A percentile compares a stretch with the other conserved stretches of the same genome.
Evolutionary conservation across 2,888 invertebrate species (phyloP).

Genomic region (Hoplodrina blanda): DNA sequence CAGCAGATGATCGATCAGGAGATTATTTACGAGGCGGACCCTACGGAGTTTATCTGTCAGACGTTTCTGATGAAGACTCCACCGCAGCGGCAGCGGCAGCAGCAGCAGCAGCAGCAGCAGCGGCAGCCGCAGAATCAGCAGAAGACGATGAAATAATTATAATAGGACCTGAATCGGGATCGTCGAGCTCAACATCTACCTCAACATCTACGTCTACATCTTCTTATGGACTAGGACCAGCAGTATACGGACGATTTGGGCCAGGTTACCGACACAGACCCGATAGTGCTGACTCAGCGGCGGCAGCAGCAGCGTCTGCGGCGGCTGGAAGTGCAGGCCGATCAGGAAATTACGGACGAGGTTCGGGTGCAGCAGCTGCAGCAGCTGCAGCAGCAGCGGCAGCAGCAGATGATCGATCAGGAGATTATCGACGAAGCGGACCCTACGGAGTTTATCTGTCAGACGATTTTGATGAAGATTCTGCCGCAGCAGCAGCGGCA

Average conservation of each 20-base stretch:
- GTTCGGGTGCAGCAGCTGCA: not conserved
- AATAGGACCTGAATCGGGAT: not conserved
- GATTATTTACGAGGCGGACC: not conserved
- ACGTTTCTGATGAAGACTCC: not conserved
- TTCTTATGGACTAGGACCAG: not conserved
- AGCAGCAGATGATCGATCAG: not conserved
- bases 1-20: not conserved
- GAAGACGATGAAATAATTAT: slow-evolving; percentile 2
- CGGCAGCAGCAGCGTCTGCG: slow-evolving; percentile 3
- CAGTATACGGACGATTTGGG: too few relatives aligned
- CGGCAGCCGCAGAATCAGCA: not conserved
- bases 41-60: not conserved
- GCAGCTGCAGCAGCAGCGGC: slow-evolving; percentile 29
- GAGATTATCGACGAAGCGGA: not conserved
- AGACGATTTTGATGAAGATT: not conserved
- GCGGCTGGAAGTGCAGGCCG: not conserved
- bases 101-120: slow-evolving; percentile 12
- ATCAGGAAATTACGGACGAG: not conserved
- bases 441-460: not conserved
- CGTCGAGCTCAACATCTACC: not conserved
- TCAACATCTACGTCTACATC: not conserved
- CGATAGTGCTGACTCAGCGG: too few relatives aligned
- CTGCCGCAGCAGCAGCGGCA: not conserved
- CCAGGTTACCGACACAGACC: not conserved
- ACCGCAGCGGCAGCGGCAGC: slow-evolving; percentile 1